Evolutionary conservation across 2,888 invertebrate species (phyloP).

Genomic region (Pasiphila rectangulata): DNA sequence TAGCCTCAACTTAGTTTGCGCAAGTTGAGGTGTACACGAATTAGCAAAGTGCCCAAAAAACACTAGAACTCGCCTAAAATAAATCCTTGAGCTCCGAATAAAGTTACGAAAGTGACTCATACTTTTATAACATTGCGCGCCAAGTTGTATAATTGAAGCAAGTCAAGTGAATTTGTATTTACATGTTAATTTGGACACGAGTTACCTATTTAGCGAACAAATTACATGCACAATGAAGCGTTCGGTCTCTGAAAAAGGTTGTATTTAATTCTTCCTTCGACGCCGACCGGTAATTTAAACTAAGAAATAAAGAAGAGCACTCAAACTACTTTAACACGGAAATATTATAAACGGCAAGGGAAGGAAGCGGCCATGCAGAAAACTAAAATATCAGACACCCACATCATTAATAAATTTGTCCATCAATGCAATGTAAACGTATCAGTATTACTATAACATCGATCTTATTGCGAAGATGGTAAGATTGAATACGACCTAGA

Average conservation of each 20-base stretch:
- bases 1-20: too few relatives aligned
- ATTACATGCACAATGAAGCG: neutral
- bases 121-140: slow-evolving; percentile 8
- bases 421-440: slow-evolving; percentile 1
- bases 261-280: too few relatives aligned
- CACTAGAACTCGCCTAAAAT: slow-evolving; percentile 8
- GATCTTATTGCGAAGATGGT: neutral
- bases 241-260: neutral
- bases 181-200: neutral
- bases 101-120: slow-evolving; percentile 11
- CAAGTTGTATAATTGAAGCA: slow-evolving; percentile 12
- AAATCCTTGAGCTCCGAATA: slow-evolving; percentile 8
- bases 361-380: neutral
- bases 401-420: neutral
- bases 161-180: slow-evolving; percentile 1
- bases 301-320: too few relatives aligned
- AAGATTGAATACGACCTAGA: slow-evolving; percentile 4
- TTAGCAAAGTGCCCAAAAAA: too few relatives aligned
- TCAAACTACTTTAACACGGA: neutral
- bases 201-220: neutral
- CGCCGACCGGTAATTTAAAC: too few relatives aligned
- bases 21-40: too few relatives aligned
- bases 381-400: neutral
- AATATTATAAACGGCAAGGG: neutral
- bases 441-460: slow-evolving; percentile 3